These are phyloP conservation scores for Austrolebias charrua DNA, from an alignment of 2,797 vertebrate species.

Conservation along the genomic window DNA sequence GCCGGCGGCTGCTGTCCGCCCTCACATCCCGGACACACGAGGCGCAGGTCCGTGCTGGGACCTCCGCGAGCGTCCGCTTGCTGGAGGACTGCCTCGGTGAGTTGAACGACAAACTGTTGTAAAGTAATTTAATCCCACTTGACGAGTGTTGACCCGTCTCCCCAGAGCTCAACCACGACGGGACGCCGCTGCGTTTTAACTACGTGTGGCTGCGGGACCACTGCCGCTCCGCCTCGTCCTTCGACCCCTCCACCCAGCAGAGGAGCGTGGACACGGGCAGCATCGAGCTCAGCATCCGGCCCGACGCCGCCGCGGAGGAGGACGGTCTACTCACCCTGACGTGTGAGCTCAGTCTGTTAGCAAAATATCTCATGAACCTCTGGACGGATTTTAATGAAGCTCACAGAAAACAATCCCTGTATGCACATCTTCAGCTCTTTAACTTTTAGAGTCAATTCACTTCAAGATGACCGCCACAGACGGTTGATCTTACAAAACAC, in stretches of 20 bases:
- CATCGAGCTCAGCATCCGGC: conserved; percentile 85
- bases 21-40: conserved; percentile 4
- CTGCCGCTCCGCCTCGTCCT: conserved; percentile 88
- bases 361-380: no score
- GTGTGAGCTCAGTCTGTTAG: conserved; percentile 77
- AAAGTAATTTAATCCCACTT: no score
- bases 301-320: conserved; percentile 74
- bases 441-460: no score
- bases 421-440: no score
- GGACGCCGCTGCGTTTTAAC: conserved; percentile 81
- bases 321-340: conserved; percentile 82
- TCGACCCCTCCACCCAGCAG: conserved; percentile 87
- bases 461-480: no score
- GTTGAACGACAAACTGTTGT: conserved; percentile 14
- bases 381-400: no score
- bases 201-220: conserved; percentile 95
- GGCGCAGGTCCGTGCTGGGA: conserved; percentile 11
- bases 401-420: no score
- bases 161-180: conserved; percentile 79
- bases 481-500: no score
- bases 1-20: background rate
- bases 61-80: conserved; percentile 37
- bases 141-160: background rate
- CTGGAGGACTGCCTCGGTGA: conserved; percentile 69
- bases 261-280: conserved; percentile 88